A percentile compares a stretch with the other conserved stretches of the same genome.
Conservation (phyloP, 2,113 vertebrate genomes). For the Cebidichthys violaceus region DNA sequence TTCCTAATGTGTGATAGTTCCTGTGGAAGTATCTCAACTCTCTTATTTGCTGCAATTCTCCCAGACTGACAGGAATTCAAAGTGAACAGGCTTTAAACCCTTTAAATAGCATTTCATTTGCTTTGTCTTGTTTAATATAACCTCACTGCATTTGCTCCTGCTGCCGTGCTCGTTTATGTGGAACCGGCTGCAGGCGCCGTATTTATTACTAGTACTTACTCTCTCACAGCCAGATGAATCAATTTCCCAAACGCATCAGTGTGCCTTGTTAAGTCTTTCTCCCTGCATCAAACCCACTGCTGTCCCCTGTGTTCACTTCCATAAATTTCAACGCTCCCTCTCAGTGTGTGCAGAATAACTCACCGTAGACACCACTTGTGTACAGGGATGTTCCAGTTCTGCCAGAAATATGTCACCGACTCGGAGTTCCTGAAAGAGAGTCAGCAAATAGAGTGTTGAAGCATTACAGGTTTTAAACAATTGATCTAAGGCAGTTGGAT, state of each 20-base stretch:
- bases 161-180: constrained; percentile 21
- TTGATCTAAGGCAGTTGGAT: constrained; percentile 25
- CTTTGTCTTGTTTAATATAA: constrained; percentile 43
- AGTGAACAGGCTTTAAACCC: constrained; percentile 13
- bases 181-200: constrained; percentile 27
- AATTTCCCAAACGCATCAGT: constrained; percentile 50
- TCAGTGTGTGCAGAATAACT: constrained; percentile 57
- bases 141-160: constrained; percentile 5
- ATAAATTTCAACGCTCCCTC: constrained; percentile 53
- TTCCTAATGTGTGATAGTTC: not conserved
- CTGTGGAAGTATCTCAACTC: constrained; percentile 9
- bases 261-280: constrained; percentile 46
- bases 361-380: constrained; percentile 96
- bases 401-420: constrained; percentile 92
- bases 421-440: constrained; percentile 89
- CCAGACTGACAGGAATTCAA: not conserved
- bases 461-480: constrained; percentile 35
- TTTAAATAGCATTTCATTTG: constrained; percentile 32
- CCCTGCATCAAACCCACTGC: constrained; percentile 27
- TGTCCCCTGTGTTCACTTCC: constrained; percentile 35
- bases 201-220: constrained; percentile 52
- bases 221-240: constrained; percentile 49
- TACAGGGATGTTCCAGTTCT: constrained; percentile 96
- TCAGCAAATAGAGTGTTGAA: constrained; percentile 23
- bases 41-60: not conserved